Conservation (phyloP, 2,888 invertebrate species). For the Odontomyia ornata region DNA sequence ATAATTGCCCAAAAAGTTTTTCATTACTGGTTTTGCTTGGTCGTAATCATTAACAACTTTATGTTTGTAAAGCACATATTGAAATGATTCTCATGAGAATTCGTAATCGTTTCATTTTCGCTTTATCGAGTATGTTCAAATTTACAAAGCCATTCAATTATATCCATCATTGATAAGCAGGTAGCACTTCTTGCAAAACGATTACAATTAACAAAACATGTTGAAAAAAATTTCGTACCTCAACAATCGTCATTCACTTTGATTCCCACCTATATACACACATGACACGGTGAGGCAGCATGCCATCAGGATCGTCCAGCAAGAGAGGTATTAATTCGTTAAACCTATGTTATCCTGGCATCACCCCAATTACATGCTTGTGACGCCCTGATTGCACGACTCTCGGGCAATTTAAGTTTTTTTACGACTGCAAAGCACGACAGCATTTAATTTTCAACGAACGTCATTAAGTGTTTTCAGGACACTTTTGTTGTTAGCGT, state of each 20-base stretch:
- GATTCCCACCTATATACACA: background rate
- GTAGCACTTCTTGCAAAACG: too few relatives aligned
- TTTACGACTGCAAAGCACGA: constrained; percentile 33
- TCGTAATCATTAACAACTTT: too few relatives aligned
- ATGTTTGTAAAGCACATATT: too few relatives aligned
- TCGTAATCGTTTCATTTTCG: too few relatives aligned
- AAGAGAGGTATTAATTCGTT: constrained; percentile 41
- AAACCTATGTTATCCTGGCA: constrained; percentile 38
- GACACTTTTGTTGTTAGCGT: background rate
- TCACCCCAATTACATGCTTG: constrained; percentile 37
- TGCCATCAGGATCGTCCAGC: background rate
- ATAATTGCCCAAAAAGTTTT: too few relatives aligned
- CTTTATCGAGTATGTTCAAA: too few relatives aligned
- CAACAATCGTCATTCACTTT: background rate
- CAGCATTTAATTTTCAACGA: constrained; percentile 36
- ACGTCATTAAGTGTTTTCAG: constrained; percentile 20
- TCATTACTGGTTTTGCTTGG: too few relatives aligned
- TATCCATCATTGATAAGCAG: too few relatives aligned
- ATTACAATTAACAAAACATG: too few relatives aligned
- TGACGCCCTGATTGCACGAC: constrained; percentile 33
- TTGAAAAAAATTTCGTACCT: background rate
- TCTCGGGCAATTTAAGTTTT: constrained; percentile 32
- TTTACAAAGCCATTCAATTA: too few relatives aligned
- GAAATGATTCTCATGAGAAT: too few relatives aligned
- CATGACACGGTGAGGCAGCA: background rate